Percentiles rank a stretch among this genome's conserved stretches.
Evolutionary conservation across 64 coral and sea anemone species (phyloP).

Genomic region (Hydrozoanthus tunicans): DNA sequence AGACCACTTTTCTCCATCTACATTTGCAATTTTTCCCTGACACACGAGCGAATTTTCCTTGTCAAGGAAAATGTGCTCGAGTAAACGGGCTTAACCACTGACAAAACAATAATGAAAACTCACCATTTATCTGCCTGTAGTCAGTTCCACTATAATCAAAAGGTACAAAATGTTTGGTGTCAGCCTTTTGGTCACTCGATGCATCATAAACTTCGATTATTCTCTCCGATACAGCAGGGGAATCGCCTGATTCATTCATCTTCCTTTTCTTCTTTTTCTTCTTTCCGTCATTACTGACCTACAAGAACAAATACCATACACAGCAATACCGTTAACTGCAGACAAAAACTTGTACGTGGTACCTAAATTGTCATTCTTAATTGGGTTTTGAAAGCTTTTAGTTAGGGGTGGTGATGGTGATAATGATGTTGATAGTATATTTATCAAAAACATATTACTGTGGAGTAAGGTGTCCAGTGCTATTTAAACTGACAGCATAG

Average conservation of each 20-base stretch:
- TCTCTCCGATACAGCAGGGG: background rate
- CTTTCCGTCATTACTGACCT: background rate
- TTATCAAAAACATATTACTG: too few relatives aligned
- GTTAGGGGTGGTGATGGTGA: background rate
- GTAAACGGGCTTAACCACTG: background rate
- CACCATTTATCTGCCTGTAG: background rate
- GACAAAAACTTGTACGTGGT: background rate
- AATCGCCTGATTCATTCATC: background rate
- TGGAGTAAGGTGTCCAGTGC: too few relatives aligned
- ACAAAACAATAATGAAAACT: background rate
- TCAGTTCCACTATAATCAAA: conserved; percentile 8
- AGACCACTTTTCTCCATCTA: too few relatives aligned
- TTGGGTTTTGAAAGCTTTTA: background rate
- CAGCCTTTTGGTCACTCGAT: background rate
- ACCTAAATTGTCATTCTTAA: background rate
- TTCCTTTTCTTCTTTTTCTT: background rate
- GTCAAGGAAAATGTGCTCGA: background rate
- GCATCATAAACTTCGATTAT: background rate
- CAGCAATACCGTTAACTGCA: background rate
- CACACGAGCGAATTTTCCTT: background rate
- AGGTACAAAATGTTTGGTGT: background rate
- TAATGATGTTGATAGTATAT: background rate
- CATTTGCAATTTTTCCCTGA: too few relatives aligned
- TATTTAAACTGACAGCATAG: too few relatives aligned
- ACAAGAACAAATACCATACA: background rate